phyloP scores from a whole-genome alignment of 2,797 vertebrate species.

The Thamnophis elegans region DNA sequence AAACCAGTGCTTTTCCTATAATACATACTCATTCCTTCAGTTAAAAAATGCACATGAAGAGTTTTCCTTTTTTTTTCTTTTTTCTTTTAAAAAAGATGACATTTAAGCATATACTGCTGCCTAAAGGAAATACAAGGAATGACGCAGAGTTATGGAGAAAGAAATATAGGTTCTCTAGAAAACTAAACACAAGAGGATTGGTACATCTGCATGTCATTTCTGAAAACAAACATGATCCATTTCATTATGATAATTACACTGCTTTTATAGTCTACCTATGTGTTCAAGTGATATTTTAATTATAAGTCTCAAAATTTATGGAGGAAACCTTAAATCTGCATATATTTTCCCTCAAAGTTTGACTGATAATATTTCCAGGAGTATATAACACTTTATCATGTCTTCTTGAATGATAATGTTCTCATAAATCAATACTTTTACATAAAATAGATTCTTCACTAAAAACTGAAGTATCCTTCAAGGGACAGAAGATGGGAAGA shows the following conservation, averaged over 20 bases:
- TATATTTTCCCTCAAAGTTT: not conserved
- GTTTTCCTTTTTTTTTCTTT: not conserved
- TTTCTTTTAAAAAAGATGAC: not conserved
- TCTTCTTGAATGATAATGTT: not conserved
- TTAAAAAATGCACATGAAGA: not conserved
- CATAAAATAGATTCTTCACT: not conserved
- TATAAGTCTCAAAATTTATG: not conserved
- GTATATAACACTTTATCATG: not conserved
- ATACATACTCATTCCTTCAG: not conserved
- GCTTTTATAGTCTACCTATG: not conserved
- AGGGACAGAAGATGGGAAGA: not conserved
- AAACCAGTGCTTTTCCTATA: not conserved
- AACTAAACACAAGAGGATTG: not conserved
- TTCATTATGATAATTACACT: not conserved
- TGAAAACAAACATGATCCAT: not conserved
- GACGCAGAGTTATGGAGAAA: not conserved
- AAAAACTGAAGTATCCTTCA: not conserved
- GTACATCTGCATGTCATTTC: not conserved
- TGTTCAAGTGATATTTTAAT: not conserved
- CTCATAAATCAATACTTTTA: not conserved
- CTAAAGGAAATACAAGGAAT: conserved; percentile 19
- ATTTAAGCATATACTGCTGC: conserved; percentile 19
- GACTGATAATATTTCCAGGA: not conserved
- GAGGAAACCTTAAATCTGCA: not conserved
- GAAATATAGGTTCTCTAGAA: not conserved